These are phyloP conservation scores for Aptenodytes patagonicus DNA, from an alignment of 2,113 vertebrate species.

Conservation along the genomic window DNA sequence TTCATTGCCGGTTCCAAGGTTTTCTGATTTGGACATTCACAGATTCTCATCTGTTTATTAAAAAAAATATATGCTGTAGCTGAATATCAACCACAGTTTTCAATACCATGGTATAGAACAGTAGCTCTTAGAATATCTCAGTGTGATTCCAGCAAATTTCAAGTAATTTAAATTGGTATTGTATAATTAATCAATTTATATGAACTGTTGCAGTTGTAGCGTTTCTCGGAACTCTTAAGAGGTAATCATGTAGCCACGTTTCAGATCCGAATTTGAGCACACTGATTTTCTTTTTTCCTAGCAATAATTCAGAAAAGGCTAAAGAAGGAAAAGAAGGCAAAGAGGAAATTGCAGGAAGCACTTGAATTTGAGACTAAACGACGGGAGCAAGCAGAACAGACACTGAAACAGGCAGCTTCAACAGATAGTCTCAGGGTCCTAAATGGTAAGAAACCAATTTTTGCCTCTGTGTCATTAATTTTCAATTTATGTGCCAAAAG, in stretches of 20 bases:
- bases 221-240: not conserved
- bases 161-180: not conserved
- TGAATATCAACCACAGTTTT: not conserved
- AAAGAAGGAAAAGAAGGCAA: constrained; percentile 99
- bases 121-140: not conserved
- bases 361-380: constrained; percentile 98
- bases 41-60: not conserved
- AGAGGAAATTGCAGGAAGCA: constrained; percentile 99
- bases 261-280: not conserved
- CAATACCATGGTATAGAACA: not conserved
- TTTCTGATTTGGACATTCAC: not conserved
- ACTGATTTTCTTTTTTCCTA: constrained; percentile 51
- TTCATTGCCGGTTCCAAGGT: not conserved
- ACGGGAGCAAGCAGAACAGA: constrained; percentile 94
- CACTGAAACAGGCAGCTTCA: constrained; percentile 93
- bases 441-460: constrained; percentile 83
- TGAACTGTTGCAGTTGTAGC: not conserved
- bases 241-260: not conserved
- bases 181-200: not conserved
- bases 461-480: not conserved
- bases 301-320: constrained; percentile 98
- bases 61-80: too few relatives aligned
- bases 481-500: not conserved
- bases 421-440: constrained; percentile 93
- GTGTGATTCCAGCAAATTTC: not conserved